Evolutionary conservation across 2,888 invertebrate genomes (phyloP), one percentile per base, ranked within the genome.

Genomic region (Zygothrica quintamaculata): DNA sequence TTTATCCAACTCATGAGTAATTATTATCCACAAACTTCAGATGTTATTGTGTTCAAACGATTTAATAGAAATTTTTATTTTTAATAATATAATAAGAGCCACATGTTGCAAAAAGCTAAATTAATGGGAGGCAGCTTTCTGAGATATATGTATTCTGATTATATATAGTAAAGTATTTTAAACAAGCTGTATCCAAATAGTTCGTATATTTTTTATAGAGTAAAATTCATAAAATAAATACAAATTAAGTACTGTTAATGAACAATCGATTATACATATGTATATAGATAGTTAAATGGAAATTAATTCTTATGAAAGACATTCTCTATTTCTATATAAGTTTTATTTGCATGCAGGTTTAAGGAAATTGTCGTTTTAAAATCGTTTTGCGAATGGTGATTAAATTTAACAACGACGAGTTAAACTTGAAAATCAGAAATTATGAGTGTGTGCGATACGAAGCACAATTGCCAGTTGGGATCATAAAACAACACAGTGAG

Each of bases 371-470:
- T 31, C 36, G 47, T 33, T 57, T 37, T 43, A 55, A 57, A 58
- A 12, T 43, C 31, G 18, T 60, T 53, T 39, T 36, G n/a, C 40
- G 31, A 47, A 37, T 22, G 52, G 74, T 67, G 76, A 84, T 82
- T 76, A 84, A 84, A 84, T 77, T 80, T 69, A 79, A 86, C 66
- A 67, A 42, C 78, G 58, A 68, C 74, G 74, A 80, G 69, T 85
- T 76, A 57, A 85, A 68, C 59, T 69, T 59, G 22, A 39, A 70
- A 82, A 84, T 84, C 80, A 84, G 72, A 76, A 84, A 84, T 84
- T 57, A 85, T 5, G 18, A 22, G 18, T 22, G 18, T 80, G 46
- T 65, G 80, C 84, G 50, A 53, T 55, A 16, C 59, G 52, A 42
- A 60, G 65, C 59, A 65, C 76, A 71, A 71, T 74, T 79, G 77